phyloP scores from a whole-genome alignment of 2,888 invertebrate species.

The Plagodis pulveraria region DNA sequence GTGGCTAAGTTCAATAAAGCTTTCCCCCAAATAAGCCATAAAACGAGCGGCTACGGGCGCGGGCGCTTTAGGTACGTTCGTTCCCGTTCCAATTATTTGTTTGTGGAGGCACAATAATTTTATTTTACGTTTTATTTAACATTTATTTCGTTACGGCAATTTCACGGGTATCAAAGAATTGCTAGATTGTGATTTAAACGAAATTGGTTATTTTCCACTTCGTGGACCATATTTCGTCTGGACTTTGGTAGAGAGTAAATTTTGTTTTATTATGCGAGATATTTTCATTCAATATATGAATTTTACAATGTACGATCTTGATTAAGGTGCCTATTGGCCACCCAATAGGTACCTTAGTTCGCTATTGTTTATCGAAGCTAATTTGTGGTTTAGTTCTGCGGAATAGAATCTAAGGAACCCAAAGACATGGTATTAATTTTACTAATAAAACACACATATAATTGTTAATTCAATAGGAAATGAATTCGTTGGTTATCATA shows the following conservation, averaged over 20 bases:
- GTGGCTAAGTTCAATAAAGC: conserved; percentile 83
- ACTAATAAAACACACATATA: no score
- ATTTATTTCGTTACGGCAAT: conserved; percentile 85
- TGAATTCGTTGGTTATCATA: no score
- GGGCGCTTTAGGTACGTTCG: conserved; percentile 69
- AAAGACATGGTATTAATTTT: no score
- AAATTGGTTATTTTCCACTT: conserved; percentile 84
- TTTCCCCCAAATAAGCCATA: conserved; percentile 85
- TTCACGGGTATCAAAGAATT: conserved; percentile 84
- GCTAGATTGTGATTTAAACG: conserved; percentile 83
- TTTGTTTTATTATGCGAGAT: conserved; percentile 79
- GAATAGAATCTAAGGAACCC: no score
- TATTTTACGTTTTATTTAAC: conserved; percentile 85
- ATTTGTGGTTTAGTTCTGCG: no score
- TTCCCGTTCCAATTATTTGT: conserved; percentile 84
- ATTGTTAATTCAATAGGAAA: no score
- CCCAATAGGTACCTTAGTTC: conserved; percentile 46
- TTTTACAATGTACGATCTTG: conserved; percentile 55
- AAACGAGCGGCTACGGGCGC: conserved; percentile 81
- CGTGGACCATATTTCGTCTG: conserved; percentile 59
- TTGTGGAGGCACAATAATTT: conserved; percentile 84
- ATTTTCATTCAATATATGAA: conserved; percentile 67
- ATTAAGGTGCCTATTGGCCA: no score
- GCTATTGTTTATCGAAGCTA: no score
- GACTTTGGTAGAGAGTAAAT: conserved; percentile 63